Base-by-base conservation (phyloP, 2,113 vertebrate genomes). In the Delphinus delphis region DNA sequence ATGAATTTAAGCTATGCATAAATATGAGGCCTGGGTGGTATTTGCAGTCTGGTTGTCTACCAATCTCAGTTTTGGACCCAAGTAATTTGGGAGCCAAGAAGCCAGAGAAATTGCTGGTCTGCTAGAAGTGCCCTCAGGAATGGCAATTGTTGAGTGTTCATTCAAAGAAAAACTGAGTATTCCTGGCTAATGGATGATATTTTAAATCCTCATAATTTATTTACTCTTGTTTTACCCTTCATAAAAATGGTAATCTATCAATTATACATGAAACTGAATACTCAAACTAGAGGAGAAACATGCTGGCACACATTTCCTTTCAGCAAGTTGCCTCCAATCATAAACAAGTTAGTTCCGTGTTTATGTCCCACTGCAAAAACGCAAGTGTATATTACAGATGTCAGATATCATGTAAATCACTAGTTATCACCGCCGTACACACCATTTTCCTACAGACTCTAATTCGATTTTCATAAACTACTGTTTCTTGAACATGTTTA, bases 141-240 rank as follows among this genome's bases (percentile, higher is more conserved):
- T 76, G 26, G 1, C 2, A 88, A 81, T 87, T 87, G 71, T 97
- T 87, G 62, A 82, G 88, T 83, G 95, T 90, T 90, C 80, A 93
- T 95, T 96, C 88, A 95, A 98, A 97, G 96, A 96, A 98, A 98
- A 98, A 55, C 67, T 36, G 79, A 65, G 44, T 63, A 96, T 98
- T 98, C 92, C 96, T 93, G 95, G 94, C 55, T 97, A 98, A 98
- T 97, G 83, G 79, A 14, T 31, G n/a, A 41, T 98, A 97, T 97
- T 98, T 98, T 97, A 96, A 98, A 98, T 98, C 92, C 92, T 98
- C 97, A 98, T 98, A 74, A 98, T 98, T 98, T 98, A 98, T 98
- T 98, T 98, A 98, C 88, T 97, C 73, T 98, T 98, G 97, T 94
- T 98, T 96, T 96, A 96, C 80, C 81, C 96, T 82, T 98, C 97